Evolutionary conservation across 2,113 vertebrate species (phyloP), one percentile per base, ranked within the genome.

Genomic region (Rana temporaria): DNA sequence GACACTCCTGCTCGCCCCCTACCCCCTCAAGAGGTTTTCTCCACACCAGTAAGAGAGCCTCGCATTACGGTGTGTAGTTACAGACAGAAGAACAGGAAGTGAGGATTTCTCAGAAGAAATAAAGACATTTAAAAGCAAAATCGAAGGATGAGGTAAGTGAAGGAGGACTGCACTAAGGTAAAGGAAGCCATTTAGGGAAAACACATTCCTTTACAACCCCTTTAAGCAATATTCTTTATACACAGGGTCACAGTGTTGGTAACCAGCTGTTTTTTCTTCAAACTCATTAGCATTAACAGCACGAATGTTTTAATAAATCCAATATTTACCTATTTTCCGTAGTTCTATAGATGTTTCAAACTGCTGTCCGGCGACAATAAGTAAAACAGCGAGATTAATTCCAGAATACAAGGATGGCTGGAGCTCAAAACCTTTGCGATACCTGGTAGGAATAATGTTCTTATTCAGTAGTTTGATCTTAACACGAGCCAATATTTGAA

Each of bases 321-420:
- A 14, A 18, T 84, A 82, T 86, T 94, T 88, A 99, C 98, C 97
- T 90, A 98, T 98, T 90, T 96, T 99, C 77, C 96, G 93, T 74
- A 99, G 93, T 88, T 99, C 98, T 52, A 95, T 94, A 18, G 96
- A 98, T 85, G 91, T 98, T 91, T 99, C 97, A 92, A 99, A 99
- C 85, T 96, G 95, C 42, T 97, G 96, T 5, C 97, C 98, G 20
- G 96, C 88, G 57, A 96, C 95, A 64, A 97, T 95, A 64, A 99
- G 94, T 82, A 99, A 91, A 83, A 99, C 91, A 0, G 96, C 95
- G 75, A 99, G 94, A 84, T 98, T 98, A 88, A 97, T 96, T 70
- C 98, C 98, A 0, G 96, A 97, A 89, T 98, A 98, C 0, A 99
- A 92, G 11, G 96, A 97, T n/a, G 98, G 93, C 88, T 99, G 97